Evolutionary conservation across 2,797 vertebrate genomes (phyloP), one percentile per base, ranked within the genome.

Genomic region (Manis crassicaudata): DNA sequence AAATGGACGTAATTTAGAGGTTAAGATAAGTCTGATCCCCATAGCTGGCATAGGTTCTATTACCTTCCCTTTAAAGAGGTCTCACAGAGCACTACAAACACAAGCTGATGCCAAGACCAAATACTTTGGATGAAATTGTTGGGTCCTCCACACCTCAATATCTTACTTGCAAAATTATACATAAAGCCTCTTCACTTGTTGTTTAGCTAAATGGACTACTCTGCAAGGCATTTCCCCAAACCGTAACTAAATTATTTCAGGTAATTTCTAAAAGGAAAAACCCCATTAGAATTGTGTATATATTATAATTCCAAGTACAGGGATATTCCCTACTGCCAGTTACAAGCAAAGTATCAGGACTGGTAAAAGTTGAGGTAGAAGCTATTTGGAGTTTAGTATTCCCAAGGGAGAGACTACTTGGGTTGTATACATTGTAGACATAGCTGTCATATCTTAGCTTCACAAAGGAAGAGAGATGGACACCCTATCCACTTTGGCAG

Each of bases 331-430:
- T 91, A 77, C 37, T 96, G 35, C 21, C 11, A 96, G 95, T 92
- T 75, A 88, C 75, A 96, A 96, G 90, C 68, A 2, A 94, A 96
- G 95, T 84, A 81, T 75, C 86, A 85, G 83, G 54, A 70, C 94
- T 95, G 82, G 84, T 76, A 97, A 98, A 97, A 94, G 60, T 96
- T 92, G 95, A 93, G 97, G 76, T 63, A 37, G 81, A 96, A 96
- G 96, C 90, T 68, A 50, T 96, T 96, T 95, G 76, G 72, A 88
- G 10, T 96, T 97, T 96, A 21, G 92, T 95, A 83, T 7, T n/a
- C 87, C 85, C 85, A 8, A 94, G 0, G 12, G 16, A 8, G 5
- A 46, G 68, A 18, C 29, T 90, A 82, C 83, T 75, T 92, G 46
- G 79, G 8, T 73, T 96, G 3, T 60, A 46, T 18, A 35, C 27